These are phyloP conservation scores for Pipra filicauda DNA, from an alignment of 2,113 vertebrate species.

Conservation along the genomic window DNA sequence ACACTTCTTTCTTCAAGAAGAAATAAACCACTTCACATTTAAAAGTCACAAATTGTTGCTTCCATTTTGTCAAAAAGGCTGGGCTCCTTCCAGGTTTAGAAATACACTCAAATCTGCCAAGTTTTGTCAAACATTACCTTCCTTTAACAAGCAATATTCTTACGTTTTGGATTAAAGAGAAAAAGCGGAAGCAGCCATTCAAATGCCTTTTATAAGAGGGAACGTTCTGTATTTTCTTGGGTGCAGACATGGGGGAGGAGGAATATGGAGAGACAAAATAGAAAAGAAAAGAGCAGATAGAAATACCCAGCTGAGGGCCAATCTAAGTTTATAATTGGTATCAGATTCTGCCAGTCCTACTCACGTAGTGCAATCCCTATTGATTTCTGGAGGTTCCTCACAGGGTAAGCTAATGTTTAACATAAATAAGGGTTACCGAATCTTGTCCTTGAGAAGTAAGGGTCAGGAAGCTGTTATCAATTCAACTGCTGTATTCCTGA, in stretches of 20 bases:
- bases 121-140: conserved; percentile 68
- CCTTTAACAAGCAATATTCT: conserved; percentile 54
- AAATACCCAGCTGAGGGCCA: conserved; percentile 8
- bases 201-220: conserved; percentile 8
- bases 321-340: background rate
- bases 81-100: conserved; percentile 64
- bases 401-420: conserved; percentile 32
- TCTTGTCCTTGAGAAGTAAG: background rate
- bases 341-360: conserved; percentile 15
- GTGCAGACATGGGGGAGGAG: conserved; percentile 29
- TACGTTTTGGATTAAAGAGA: conserved; percentile 18
- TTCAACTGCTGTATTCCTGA: background rate
- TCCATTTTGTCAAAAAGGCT: conserved; percentile 63
- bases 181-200: conserved; percentile 23
- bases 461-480: background rate
- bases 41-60: conserved; percentile 66
- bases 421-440: background rate
- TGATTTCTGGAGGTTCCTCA: conserved; percentile 37
- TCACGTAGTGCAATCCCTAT: background rate
- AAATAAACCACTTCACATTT: conserved; percentile 58
- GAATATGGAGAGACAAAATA: background rate
- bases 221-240: conserved; percentile 26
- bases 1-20: conserved; percentile 36
- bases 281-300: background rate
- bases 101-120: conserved; percentile 62